Percentiles rank a stretch among this genome's conserved stretches.
Evolutionary conservation across 2,888 invertebrate species (phyloP).

Genomic region (Orthosia gracilis): DNA sequence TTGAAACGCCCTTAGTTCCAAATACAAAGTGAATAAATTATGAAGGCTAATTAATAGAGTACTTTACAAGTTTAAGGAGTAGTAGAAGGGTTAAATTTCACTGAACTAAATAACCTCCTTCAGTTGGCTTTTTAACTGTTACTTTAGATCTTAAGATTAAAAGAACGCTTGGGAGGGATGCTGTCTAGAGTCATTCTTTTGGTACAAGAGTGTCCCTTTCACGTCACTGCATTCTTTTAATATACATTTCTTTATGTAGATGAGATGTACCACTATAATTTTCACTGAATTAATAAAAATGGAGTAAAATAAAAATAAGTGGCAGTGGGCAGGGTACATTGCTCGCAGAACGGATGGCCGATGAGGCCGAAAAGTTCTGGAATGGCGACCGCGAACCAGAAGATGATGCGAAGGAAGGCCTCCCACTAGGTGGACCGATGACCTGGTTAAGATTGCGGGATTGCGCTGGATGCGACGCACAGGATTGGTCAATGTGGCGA

Average conservation of each 20-base stretch:
- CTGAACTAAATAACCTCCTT: conserved; percentile 6
- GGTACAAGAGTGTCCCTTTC: background rate
- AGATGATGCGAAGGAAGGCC: too few species aligned
- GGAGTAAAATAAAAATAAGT: background rate
- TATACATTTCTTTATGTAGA: background rate
- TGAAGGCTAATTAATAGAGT: conserved; percentile 19
- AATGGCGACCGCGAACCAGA: too few species aligned
- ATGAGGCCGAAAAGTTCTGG: too few species aligned
- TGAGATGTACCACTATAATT: background rate
- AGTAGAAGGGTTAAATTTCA: background rate
- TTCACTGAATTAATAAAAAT: background rate
- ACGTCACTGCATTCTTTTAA: too few species aligned
- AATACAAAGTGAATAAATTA: conserved; percentile 13
- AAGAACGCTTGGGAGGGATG: background rate
- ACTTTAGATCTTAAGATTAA: background rate
- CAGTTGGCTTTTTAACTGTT: background rate
- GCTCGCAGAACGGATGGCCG: too few species aligned
- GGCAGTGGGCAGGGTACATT: too few species aligned
- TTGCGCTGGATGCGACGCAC: too few species aligned
- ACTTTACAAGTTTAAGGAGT: background rate
- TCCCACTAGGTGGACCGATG: too few species aligned
- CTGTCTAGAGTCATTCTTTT: background rate
- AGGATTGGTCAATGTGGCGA: too few species aligned
- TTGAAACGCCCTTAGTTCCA: background rate
- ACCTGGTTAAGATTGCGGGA: too few species aligned